Conservation (phyloP, 2,113 vertebrate species). For the Callorhinus ursinus region DNA sequence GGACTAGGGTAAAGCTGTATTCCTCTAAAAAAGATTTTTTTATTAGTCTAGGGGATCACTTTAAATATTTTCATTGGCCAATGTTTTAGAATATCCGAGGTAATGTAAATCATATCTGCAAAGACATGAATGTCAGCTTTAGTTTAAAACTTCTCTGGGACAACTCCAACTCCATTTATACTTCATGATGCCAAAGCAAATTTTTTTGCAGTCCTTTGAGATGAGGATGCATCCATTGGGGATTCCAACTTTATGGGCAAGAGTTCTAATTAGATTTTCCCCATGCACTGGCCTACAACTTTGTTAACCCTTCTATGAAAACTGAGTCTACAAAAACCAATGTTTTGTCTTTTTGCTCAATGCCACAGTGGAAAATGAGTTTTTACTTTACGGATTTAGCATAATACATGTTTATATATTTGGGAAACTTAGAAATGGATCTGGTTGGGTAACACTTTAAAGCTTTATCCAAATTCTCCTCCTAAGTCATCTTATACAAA, state of each 20-base stretch:
- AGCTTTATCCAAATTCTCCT: not conserved
- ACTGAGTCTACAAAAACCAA: not conserved
- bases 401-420: not conserved
- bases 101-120: not conserved
- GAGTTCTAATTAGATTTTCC: not conserved
- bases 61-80: not conserved
- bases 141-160: not conserved
- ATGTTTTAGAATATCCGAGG: not conserved
- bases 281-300: not conserved
- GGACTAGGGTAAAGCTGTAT: not conserved
- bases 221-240: not conserved
- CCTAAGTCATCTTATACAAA: not conserved
- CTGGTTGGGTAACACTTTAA: not conserved
- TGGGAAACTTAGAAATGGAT: not conserved
- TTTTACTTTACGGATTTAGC: not conserved
- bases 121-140: not conserved
- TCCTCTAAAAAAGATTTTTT: not conserved
- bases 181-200: not conserved
- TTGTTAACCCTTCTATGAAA: not conserved
- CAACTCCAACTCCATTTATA: not conserved
- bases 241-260: not conserved
- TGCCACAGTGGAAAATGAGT: not conserved
- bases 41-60: not conserved
- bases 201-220: not conserved
- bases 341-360: not conserved